A percentile compares a stretch with the other conserved stretches of the same genome.
Conservation (phyloP, 2,888 invertebrate genomes). For the Protophormia terraenovae region DNA sequence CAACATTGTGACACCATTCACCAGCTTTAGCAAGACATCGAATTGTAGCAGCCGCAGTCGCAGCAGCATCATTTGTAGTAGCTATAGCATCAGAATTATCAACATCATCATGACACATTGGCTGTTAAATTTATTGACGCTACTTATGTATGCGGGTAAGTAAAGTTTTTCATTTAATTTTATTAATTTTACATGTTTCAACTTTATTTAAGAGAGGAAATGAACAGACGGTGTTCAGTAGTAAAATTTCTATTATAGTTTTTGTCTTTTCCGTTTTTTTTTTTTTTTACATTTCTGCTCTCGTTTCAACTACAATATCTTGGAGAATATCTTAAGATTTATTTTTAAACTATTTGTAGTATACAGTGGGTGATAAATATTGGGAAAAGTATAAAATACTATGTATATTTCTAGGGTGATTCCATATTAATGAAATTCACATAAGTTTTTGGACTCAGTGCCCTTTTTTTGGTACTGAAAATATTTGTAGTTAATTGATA, state of each 20-base stretch:
- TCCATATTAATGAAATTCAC: no score
- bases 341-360: neutral
- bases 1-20: neutral
- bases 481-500: no score
- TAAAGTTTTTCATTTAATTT: conserved; percentile 58
- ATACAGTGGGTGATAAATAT: neutral
- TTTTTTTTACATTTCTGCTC: neutral
- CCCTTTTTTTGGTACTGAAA: no score
- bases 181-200: conserved; percentile 28
- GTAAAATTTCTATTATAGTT: neutral
- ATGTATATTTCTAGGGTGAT: no score
- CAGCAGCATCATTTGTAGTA: neutral
- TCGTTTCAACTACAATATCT: neutral
- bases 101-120: conserved; percentile 69
- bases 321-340: neutral
- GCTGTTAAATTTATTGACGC: conserved; percentile 70
- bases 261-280: neutral
- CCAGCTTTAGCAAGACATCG: neutral
- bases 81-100: conserved; percentile 26
- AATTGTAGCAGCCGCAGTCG: neutral
- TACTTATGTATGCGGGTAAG: conserved; percentile 70
- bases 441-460: no score
- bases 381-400: no score
- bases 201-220: neutral
- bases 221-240: neutral